Evolutionary conservation across 2,113 vertebrate species (phyloP), one percentile per base, ranked within the genome.

Genomic region (Tetrao urogallus): DNA sequence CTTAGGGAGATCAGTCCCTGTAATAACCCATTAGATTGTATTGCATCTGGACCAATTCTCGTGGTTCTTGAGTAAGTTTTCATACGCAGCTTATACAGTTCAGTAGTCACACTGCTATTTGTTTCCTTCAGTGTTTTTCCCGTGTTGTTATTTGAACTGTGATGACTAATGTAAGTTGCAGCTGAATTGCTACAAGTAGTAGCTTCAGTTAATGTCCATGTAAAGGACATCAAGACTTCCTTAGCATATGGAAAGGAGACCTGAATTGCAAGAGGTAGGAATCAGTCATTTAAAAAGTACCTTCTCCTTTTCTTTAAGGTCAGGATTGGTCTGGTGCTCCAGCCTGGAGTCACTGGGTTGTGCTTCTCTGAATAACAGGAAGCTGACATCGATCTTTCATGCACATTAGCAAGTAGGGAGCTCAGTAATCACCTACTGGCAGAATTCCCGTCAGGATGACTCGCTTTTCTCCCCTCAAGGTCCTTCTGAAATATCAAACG

Each of bases 401-500:
- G 36, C 16, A 5, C 63, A 16, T 91, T 78, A 86, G 40, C 25
- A 81, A 86, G 52, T 21, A 42, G 48, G 24, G 61, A 90, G 36
- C 61, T 85, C 11, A 76, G 57, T 94, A 89, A 94, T 94, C 93
- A 45, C 42, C 13, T 21, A 21, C 14, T 90, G 95, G 90, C 86
- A 86, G 48, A 54, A 86, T 58, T 97, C 92, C 90, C 10, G 0
- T 75, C 0, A 1, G 63, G 58, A 83, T 95, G 85, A 90, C 79
- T 94, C 3, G 1, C 12, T 81, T 91, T 92, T 92, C 65, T 90
- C 12, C 85, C 79, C 89, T 76, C 77, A 79, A 91, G 93, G 38
- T 90, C 65, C 54, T 95, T 88, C 88, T 84, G 86, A 94, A 91
- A 81, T 94, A 90, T 63, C 88, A 91, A 83, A 72, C 69, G 50